A percentile compares a stretch with the other conserved stretches of the same genome.
Evolutionary conservation across 1,140 invertebrate genomes (phyloP).

Genomic region (Plectrocnemia conspersa): DNA sequence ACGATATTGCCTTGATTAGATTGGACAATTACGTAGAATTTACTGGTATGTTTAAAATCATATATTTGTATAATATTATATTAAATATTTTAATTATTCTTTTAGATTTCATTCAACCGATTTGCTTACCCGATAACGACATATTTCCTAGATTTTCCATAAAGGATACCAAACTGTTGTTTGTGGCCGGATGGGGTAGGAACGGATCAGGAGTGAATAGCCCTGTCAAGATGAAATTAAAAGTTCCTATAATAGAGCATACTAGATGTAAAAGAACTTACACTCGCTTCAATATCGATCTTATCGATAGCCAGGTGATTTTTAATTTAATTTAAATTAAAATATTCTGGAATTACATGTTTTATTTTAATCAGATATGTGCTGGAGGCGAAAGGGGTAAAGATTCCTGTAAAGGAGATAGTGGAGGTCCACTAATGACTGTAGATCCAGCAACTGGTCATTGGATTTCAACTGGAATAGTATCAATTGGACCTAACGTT

Average conservation of each 20-base stretch:
- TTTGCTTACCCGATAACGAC: slow-evolving; percentile 43
- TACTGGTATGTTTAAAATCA: slow-evolving; percentile 38
- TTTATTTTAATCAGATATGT: slow-evolving; percentile 42
- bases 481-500: slow-evolving; percentile 56
- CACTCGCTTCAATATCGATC: background rate
- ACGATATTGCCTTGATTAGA: slow-evolving; percentile 67
- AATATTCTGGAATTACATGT: too few species aligned
- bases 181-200: slow-evolving; percentile 33
- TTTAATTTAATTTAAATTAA: background rate
- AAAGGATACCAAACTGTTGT: slow-evolving; percentile 1
- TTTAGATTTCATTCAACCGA: slow-evolving; percentile 42
- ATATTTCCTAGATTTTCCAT: slow-evolving; percentile 18
- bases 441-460: slow-evolving; percentile 37
- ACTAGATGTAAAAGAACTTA: slow-evolving; percentile 43
- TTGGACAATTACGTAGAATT: slow-evolving; percentile 52
- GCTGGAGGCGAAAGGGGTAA: slow-evolving; percentile 59
- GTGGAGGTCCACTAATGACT: slow-evolving; percentile 69
- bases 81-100: background rate
- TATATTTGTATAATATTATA: background rate
- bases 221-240: slow-evolving; percentile 48
- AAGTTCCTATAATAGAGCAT: slow-evolving; percentile 42
- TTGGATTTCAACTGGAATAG: slow-evolving; percentile 52
- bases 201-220: slow-evolving; percentile 35
- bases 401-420: slow-evolving; percentile 69
- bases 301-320: slow-evolving; percentile 2